These are phyloP conservation scores for Dysmachus trigonus DNA, from an alignment of 2,888 invertebrate species.

Conservation along the genomic window DNA sequence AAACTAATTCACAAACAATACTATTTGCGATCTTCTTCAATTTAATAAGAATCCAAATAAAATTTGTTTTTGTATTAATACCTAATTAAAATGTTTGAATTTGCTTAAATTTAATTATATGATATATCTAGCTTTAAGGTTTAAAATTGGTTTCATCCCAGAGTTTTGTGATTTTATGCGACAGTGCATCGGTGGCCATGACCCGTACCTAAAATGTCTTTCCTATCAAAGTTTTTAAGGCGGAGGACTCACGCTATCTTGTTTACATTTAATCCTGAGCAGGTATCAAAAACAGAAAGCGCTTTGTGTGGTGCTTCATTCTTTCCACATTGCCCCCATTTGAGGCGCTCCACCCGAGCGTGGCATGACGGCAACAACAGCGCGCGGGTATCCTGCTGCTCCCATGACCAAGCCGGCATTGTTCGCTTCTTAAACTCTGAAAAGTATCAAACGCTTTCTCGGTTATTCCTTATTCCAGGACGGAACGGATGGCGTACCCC, in stretches of 20 bases:
- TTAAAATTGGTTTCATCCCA: not conserved
- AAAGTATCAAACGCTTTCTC: constrained; percentile 36
- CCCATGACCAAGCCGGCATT: constrained; percentile 33
- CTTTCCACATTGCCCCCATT: constrained; percentile 25
- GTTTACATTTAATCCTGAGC: constrained; percentile 38
- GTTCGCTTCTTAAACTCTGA: constrained; percentile 38
- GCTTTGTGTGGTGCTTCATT: constrained; percentile 28
- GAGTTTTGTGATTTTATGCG: not conserved
- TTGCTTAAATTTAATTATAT: no score
- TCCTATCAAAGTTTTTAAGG: constrained; percentile 10
- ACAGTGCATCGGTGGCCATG: not conserved
- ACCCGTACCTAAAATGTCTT: not conserved
- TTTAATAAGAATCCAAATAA: no score
- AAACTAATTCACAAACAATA: no score
- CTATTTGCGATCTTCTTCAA: no score
- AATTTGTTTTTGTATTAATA: no score
- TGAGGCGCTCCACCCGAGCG: not conserved
- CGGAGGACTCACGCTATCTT: not conserved
- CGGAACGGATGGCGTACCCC: constrained; percentile 36
- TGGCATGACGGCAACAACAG: not conserved
- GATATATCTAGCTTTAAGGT: no score
- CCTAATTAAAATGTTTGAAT: no score
- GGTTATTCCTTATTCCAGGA: constrained; percentile 31
- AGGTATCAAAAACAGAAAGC: constrained; percentile 34
- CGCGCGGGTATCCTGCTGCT: not conserved